A percentile compares a stretch with the other conserved stretches of the same genome.
Conservation (phyloP, 2,113 vertebrate genomes). For the Lagopus muta region DNA sequence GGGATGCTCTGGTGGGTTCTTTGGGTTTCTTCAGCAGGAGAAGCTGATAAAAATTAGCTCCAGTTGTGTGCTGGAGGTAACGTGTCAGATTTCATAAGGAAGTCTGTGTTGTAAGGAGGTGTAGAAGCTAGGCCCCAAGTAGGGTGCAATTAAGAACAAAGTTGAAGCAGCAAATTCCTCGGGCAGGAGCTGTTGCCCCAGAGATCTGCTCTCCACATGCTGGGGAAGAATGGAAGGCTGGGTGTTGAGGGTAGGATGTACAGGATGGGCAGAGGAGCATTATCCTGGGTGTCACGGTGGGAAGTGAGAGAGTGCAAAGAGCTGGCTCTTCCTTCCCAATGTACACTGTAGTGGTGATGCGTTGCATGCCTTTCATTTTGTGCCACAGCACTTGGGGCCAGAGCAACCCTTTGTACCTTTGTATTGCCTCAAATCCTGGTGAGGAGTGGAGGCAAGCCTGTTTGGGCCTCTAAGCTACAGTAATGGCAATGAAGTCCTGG, state of each 20-base stretch:
- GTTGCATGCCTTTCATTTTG: not conserved
- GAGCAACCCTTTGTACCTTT: not conserved
- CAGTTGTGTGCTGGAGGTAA: not conserved
- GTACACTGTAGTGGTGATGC: not conserved
- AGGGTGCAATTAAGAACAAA: not conserved
- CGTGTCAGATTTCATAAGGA: not conserved
- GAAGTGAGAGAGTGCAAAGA: too few relatives aligned
- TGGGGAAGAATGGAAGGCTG: not conserved
- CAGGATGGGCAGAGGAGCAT: not conserved
- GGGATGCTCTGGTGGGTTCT: not conserved
- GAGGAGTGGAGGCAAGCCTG: fast-evolving
- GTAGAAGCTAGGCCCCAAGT: not conserved
- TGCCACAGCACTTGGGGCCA: not conserved
- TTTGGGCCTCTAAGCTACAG: not conserved
- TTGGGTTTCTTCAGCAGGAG: not conserved
- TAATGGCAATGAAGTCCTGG: not conserved
- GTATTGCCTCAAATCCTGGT: not conserved
- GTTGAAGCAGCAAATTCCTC: fast-evolving
- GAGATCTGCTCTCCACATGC: not conserved
- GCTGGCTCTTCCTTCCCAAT: not conserved
- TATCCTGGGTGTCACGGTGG: not conserved
- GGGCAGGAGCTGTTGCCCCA: not conserved
- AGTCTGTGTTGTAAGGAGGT: not conserved
- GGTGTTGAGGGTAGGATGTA: not conserved
- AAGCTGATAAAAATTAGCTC: not conserved